Base-by-base conservation (phyloP, 2,113 vertebrate genomes). In the Corythoichthys intestinalis region DNA sequence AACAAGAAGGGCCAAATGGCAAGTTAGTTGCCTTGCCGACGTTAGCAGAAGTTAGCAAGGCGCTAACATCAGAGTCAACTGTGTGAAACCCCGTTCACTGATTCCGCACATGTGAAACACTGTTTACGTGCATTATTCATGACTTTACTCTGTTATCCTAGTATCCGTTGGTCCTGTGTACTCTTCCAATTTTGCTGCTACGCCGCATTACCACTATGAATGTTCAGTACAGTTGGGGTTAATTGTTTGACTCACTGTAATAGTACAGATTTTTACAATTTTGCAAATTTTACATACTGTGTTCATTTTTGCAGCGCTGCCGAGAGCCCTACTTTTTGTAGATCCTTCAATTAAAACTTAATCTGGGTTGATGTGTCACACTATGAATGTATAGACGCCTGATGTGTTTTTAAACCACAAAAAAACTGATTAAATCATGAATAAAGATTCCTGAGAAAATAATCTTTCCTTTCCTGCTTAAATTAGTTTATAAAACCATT, bases 31-130 rank as follows among this genome's bases (percentile, higher is more conserved):
- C 48, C 63, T 7, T 12, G 1, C 15, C 9, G 7, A 9, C 37
- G 44, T 39, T 72, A 61, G 66, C 61, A 5, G n/a, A 38, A 50
- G 80, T 81, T 85, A 85, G 83, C 85, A 9, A 2, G 61, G n/a
- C 73, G 82, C 81, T 85, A 63, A 20, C 44, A 63, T 12, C 11
- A 50, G 47, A n/a, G 70, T 64, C 69, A 76, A 35, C 67, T 58
- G 69, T 65, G 37, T 28, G 6, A 62, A 62, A 62, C 38, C 41
- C 15, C 20, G 20, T 56, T 17, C 20, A 34, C 10, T 11, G 53
- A n/a, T 28, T 56, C 20, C 20, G 34, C 11, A n/a, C n/a, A 15
- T 6, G 56, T 58, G 12, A 37, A 37, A 1, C 56, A 37, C 34
- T 38, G 13, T 14, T 37, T 6, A 58, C 34, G 5, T 58, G 2